Evolutionary conservation across 1,140 invertebrate species (phyloP), one percentile per base, ranked within the genome.

Genomic region (Lethocerus indicus): DNA sequence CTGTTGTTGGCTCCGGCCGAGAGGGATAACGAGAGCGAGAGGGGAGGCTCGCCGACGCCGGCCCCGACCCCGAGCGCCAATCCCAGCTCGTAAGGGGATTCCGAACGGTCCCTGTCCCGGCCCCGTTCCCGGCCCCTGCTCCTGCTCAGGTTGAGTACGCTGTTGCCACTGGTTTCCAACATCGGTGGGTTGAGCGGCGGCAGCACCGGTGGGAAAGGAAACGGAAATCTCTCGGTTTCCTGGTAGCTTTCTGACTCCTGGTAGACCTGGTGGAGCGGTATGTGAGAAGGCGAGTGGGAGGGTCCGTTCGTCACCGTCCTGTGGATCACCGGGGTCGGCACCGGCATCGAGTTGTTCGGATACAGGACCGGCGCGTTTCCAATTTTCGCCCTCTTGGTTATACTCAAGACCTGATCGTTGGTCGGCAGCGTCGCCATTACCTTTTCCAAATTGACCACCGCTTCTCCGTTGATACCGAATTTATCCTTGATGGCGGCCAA

Each of bases 401-500:
- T 73, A 61, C 77, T 83, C 7, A 89, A 68, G 0, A 87, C 79
- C 62, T 88, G 83, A 50, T 90, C 87, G 55, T 74, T 81, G 20
- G 81, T 74, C 1, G 86, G 87, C 50, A 89, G 61, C 1, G 81
- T 83, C 0, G 86, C 83, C 54, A 90, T 65, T 3, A 92, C 85
- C 64, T 89, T 86, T 58, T 90, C 87, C 23, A 87, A 75, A 59
- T 81, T 87, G 37, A 92, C 81, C 20, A 91, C 71, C 18, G 73
- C 76, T 59, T 91, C 87, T 3, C 83, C 86, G 58, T 78, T 83
- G 50, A 94, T 88, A 5, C 89, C 89, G 60, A 83, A 96, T 60
- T 93, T 92, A 55, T 94, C 89, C 53, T 88, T 86, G 41, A 97
- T 86, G 3, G 89, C 87, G 50, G 83, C 80, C 12, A 98, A 68